Base-by-base conservation (phyloP, 1,140 invertebrate species). In the Pseudobourletiella spinata region DNA sequence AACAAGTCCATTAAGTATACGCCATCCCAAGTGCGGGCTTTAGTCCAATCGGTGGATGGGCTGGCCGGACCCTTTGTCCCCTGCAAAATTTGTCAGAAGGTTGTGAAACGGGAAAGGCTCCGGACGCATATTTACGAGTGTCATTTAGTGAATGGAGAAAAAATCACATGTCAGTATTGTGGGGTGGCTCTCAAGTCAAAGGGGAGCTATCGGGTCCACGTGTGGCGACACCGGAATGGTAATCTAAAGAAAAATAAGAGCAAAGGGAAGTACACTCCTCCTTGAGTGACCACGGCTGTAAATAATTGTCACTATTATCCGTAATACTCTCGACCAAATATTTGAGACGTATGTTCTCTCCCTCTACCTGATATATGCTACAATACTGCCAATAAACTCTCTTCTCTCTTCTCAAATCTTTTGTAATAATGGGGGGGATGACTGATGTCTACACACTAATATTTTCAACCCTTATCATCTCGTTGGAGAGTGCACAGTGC, bases 101-200 rank as follows among this genome's bases (percentile, higher is more conserved):
- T 66, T 58, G 68, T 69, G 8, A 69, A 69, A 43, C n/a, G 68
- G 39, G 68, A 69, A 44, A 50, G 68, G 46, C 62, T 69, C 1
- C 18, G 68, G 39, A 58, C 68, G 28, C 68, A 69, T 32, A 69
- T 69, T 57, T 65, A 69, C 51, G 68, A 69, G 42, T 69, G 68
- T 62, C 52, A 65, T n/a, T 24, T 65, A 1, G 61, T 67, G 2
- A 57, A 55, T 51, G 65, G 65, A 3, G 56, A 67, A 39, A 69
- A 60, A 30, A 69, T 69, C 30, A 55, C 55, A 25, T 69, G 68
- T 35, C 64, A 57, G 1, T 52, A 61, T 29, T 66, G 64, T 39
- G 59, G 58, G n/a, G 62, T 69, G 50, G 64, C 44, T 8, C 39
- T 66, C 22, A 69, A 69, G 26, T 64, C 61, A 8, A 69, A 66